A percentile compares a stretch with the other conserved stretches of the same genome.
phyloP scores from a whole-genome alignment of 1,140 invertebrate species.

The Acromyrmex charruanus region DNA sequence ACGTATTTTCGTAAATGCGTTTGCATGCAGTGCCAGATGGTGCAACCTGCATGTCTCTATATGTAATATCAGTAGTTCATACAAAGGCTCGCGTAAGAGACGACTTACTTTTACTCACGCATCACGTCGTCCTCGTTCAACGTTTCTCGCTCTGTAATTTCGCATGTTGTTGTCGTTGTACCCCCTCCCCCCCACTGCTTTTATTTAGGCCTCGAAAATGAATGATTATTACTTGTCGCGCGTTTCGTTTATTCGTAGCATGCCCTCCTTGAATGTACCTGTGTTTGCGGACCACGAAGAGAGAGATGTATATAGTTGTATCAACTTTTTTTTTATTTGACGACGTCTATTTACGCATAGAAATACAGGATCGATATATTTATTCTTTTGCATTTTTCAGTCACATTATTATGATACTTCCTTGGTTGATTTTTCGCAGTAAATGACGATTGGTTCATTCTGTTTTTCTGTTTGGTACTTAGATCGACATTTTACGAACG shows the following conservation, averaged over 20 bases:
- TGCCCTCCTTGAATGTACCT: slow-evolving; percentile 18
- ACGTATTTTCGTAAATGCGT: slow-evolving; percentile 62
- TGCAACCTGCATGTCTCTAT: slow-evolving; percentile 35
- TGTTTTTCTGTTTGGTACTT: slow-evolving; percentile 1
- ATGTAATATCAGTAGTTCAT: slow-evolving; percentile 15
- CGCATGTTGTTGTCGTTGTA: slow-evolving; percentile 39
- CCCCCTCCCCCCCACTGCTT: background rate
- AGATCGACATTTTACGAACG: slow-evolving; percentile 27
- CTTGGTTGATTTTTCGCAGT: slow-evolving; percentile 5
- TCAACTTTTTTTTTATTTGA: background rate
- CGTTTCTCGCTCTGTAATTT: slow-evolving; percentile 20
- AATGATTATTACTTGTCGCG: slow-evolving; percentile 39
- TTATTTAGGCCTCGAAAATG: background rate
- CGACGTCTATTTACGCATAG: background rate
- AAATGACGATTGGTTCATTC: slow-evolving; percentile 6
- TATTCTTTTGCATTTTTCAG: background rate
- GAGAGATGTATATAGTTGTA: background rate
- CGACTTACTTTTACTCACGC: slow-evolving; percentile 38
- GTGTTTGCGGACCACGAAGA: slow-evolving; percentile 25
- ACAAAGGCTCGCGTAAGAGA: background rate
- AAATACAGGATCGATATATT: slow-evolving; percentile 17
- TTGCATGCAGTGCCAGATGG: slow-evolving; percentile 62
- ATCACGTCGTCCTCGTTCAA: slow-evolving; percentile 10
- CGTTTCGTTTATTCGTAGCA: slow-evolving; percentile 33
- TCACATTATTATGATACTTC: background rate